Conservation (phyloP, 2,113 vertebrate genomes). For the Heterocephalus glaber region DNA sequence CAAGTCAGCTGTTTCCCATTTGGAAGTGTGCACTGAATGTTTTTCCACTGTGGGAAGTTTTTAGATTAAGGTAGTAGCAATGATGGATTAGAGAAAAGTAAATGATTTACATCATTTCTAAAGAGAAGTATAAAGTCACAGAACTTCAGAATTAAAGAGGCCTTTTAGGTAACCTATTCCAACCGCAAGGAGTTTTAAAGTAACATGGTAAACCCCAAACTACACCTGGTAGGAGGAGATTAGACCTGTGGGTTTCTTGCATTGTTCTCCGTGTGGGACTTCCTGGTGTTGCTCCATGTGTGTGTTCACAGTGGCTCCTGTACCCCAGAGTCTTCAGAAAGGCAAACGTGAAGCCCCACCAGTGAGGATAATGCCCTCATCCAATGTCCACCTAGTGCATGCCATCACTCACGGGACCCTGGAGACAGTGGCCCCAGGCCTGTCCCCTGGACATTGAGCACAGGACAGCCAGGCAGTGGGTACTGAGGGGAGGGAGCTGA, state of each 20-base stretch:
- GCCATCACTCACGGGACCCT: background rate
- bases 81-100: background rate
- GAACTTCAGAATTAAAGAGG: conserved; percentile 32
- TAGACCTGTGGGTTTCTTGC: background rate
- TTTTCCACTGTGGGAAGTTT: background rate
- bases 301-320: background rate
- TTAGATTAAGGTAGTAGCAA: conserved; percentile 7
- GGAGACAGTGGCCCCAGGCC: background rate
- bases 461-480: background rate
- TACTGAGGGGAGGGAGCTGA: background rate
- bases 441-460: background rate
- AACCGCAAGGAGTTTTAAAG: conserved; percentile 52
- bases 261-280: background rate
- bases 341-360: background rate
- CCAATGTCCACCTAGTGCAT: background rate
- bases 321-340: background rate
- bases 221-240: background rate
- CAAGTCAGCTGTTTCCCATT: background rate
- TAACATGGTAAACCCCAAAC: background rate
- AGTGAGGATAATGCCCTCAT: background rate
- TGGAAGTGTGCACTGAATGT: background rate
- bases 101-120: conserved; percentile 29
- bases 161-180: background rate
- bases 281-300: background rate
- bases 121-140: background rate